Evolutionary conservation across 2,113 vertebrate genomes (phyloP).

Genomic region (Panthera tigris): DNA sequence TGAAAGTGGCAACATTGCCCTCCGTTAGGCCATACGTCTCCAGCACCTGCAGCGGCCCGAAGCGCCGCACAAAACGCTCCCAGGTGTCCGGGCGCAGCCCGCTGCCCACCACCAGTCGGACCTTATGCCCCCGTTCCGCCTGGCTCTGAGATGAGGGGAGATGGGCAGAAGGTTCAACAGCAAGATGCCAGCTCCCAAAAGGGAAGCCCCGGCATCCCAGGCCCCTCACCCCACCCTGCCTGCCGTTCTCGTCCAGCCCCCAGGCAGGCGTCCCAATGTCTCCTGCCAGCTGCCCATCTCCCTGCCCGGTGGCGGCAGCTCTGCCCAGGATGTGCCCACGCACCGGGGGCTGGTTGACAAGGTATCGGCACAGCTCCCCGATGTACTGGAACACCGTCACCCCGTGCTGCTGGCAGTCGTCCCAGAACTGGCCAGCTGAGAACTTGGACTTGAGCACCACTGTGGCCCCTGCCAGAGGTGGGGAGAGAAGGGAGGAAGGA

Average conservation of each 20-base stretch:
- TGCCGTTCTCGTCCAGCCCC: not conserved
- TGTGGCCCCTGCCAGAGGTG: conserved; percentile 73
- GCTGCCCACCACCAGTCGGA: conserved; percentile 86
- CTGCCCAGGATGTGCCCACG: not conserved
- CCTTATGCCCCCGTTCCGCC: conserved; percentile 77
- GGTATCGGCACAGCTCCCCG: conserved; percentile 93
- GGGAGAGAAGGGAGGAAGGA: not conserved
- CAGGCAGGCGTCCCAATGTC: not conserved
- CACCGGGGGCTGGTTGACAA: conserved; percentile 91
- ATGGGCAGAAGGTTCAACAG: not conserved
- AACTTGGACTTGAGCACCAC: conserved; percentile 93
- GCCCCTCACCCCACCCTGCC: not conserved
- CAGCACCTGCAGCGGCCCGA: conserved; percentile 86
- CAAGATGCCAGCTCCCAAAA: fast-evolving
- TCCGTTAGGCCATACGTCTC: conserved; percentile 92
- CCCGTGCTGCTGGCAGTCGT: conserved; percentile 87
- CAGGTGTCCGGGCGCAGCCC: conserved; percentile 88
- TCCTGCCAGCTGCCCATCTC: not conserved
- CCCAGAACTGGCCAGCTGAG: conserved; percentile 94
- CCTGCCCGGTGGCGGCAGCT: not conserved
- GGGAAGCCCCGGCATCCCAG: fast-evolving
- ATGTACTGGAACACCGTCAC: conserved; percentile 95
- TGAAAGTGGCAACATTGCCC: conserved; percentile 91
- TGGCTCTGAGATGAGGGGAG: not conserved
- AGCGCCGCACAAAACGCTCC: conserved; percentile 87